Conservation (phyloP, 2,113 vertebrate genomes). For the Aptenodytes patagonicus region DNA sequence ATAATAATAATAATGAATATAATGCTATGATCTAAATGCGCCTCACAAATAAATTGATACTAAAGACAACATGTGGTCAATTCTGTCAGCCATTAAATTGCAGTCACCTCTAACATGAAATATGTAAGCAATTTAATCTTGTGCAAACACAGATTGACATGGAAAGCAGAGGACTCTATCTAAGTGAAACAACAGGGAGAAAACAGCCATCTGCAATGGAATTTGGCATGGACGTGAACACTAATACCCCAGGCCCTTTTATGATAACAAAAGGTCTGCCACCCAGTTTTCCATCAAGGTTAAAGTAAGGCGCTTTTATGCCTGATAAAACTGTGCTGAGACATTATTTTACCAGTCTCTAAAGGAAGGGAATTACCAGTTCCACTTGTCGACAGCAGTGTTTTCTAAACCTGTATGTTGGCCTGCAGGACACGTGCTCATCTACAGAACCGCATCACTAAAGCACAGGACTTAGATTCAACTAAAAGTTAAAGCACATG, state of each 20-base stretch:
- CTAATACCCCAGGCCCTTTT: not conserved
- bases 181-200: not conserved
- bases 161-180: not conserved
- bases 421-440: not conserved
- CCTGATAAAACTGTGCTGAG: not conserved
- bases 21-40: not conserved
- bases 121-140: not conserved
- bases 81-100: not conserved
- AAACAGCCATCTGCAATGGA: not conserved
- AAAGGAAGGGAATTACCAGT: not conserved
- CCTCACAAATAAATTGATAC: not conserved
- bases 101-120: not conserved
- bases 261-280: not conserved
- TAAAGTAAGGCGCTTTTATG: not conserved
- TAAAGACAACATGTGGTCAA: not conserved
- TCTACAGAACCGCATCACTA: not conserved
- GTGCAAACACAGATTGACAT: not conserved
- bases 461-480: not conserved
- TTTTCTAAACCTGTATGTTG: not conserved
- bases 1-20: not conserved
- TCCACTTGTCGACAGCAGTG: not conserved
- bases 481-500: not conserved
- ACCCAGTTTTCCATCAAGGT: not conserved
- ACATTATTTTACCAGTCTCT: not conserved
- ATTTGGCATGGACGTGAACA: not conserved